Evolutionary conservation across 2,888 invertebrate genomes (phyloP).

Genomic region (Sphaerophoria taeniata): DNA sequence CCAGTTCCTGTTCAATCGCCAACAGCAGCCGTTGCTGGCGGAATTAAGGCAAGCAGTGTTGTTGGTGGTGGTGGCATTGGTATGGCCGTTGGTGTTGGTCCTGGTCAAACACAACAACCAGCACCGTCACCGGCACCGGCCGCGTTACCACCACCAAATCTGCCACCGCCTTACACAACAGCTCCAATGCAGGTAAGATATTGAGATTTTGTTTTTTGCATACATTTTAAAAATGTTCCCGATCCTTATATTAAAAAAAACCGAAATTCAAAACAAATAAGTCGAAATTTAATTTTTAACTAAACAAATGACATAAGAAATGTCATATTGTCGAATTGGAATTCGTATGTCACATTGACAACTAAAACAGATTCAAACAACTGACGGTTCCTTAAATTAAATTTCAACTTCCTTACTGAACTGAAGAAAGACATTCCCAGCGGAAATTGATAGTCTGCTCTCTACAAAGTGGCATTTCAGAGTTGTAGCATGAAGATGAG

Average conservation of each 20-base stretch:
- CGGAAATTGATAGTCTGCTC: constrained; percentile 44
- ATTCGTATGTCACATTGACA: not conserved
- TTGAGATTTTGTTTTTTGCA: not conserved
- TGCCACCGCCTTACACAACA: constrained; percentile 86
- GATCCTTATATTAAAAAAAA: too few species aligned
- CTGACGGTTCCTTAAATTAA: not conserved
- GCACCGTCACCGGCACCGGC: constrained; percentile 86
- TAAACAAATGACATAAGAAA: too few species aligned
- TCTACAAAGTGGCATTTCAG: constrained; percentile 60
- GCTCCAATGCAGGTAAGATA: constrained; percentile 81
- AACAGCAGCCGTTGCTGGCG: constrained; percentile 63
- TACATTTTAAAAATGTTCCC: too few species aligned
- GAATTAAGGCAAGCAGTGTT: constrained; percentile 57
- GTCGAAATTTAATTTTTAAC: too few species aligned
- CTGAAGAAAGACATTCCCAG: not conserved
- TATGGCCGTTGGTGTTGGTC: constrained; percentile 63
- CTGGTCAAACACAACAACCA: constrained; percentile 72
- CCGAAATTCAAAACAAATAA: too few species aligned
- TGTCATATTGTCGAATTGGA: not conserved
- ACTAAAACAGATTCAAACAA: not conserved
- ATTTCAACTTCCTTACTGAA: not conserved
- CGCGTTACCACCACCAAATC: constrained; percentile 86
- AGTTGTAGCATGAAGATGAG: constrained; percentile 66
- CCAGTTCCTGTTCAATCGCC: constrained; percentile 81
- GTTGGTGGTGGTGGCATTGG: constrained; percentile 59